Evolutionary conservation across 2,888 invertebrate genomes (phyloP), one percentile per base, ranked within the genome.

Genomic region (Arge pagana): DNA sequence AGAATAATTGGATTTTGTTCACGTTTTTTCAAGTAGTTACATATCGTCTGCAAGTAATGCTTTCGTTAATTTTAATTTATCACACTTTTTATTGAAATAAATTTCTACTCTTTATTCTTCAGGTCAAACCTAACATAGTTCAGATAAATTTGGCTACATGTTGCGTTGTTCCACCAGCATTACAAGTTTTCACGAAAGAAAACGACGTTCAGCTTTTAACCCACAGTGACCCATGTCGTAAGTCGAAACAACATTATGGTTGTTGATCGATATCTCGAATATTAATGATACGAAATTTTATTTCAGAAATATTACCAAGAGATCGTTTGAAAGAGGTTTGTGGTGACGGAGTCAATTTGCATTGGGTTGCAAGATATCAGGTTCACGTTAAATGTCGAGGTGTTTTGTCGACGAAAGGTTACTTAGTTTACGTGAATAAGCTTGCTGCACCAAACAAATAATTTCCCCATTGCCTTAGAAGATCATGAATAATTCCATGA

Each of bases 71-170:
- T n/a, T n/a, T n/a, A n/a, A n/a, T n/a, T n/a, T n/a, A n/a, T n/a
- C n/a, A n/a, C n/a, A n/a, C n/a, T n/a, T n/a, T n/a, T n/a, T n/a
- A n/a, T n/a, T n/a, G n/a, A n/a, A n/a, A n/a, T n/a, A n/a, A n/a
- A n/a, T n/a, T n/a, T n/a, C n/a, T n/a, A n/a, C n/a, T n/a, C n/a
- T n/a, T n/a, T n/a, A n/a, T n/a, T n/a, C n/a, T 65, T 40, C 62
- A 84, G 72, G 83, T 93, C 8, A 89, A 90, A 68, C 96, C 96
- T 3, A 83, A 85, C 56, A 93, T 94, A 52, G 89, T 95, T 50
- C 96, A 97, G 80, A 93, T 97, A 54, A 96, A 94, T 79, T 80
- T 96, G 50, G 87, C 91, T 1, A 88, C 90, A 10, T 96, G 96
- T 73, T 96, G 96, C 79, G 91, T 95, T 3, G 96, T 98, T 49